Percentiles rank a stretch among this genome's conserved stretches.
Conservation (phyloP, 2,888 invertebrate genomes). For the Drosophila yooni region DNA sequence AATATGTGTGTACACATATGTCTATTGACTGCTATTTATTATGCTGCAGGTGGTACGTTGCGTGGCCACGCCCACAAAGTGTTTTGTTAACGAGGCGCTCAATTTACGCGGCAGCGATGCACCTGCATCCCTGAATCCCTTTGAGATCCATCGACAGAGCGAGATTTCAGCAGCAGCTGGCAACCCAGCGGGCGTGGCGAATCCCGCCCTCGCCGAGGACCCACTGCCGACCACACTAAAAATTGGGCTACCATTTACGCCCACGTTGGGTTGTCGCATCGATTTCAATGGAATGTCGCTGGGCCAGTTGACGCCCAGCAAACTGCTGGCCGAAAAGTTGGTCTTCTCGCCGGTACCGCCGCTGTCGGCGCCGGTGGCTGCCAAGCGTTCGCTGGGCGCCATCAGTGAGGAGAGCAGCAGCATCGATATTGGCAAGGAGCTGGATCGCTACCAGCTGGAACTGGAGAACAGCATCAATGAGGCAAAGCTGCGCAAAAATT, state of each 20-base stretch:
- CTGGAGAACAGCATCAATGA: constrained; percentile 85
- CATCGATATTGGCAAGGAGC: constrained; percentile 84
- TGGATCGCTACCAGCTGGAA: constrained; percentile 84
- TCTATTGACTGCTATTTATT: not conserved
- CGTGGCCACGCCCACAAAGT: constrained; percentile 49
- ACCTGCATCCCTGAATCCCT: constrained; percentile 82
- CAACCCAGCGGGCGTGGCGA: constrained; percentile 58
- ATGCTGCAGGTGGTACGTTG: constrained; percentile 69
- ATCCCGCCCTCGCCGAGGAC: constrained; percentile 60
- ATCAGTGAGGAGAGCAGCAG: constrained; percentile 82
- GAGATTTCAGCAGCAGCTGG: constrained; percentile 41
- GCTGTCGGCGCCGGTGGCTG: constrained; percentile 10
- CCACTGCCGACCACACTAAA: constrained; percentile 69
- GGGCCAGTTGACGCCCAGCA: constrained; percentile 82
- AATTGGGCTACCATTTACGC: constrained; percentile 83
- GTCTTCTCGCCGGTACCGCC: constrained; percentile 80
- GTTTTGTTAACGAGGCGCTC: constrained; percentile 83
- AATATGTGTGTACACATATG: not conserved
- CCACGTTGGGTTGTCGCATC: constrained; percentile 83
- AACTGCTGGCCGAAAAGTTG: constrained; percentile 82
- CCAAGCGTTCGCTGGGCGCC: constrained; percentile 76
- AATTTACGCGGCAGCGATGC: constrained; percentile 82
- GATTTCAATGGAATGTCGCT: constrained; percentile 82
- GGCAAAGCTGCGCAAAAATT: constrained; percentile 81
- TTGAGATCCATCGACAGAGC: constrained; percentile 81